Base-by-base conservation (phyloP, 2,113 vertebrate species). In the Bos taurus region DNA sequence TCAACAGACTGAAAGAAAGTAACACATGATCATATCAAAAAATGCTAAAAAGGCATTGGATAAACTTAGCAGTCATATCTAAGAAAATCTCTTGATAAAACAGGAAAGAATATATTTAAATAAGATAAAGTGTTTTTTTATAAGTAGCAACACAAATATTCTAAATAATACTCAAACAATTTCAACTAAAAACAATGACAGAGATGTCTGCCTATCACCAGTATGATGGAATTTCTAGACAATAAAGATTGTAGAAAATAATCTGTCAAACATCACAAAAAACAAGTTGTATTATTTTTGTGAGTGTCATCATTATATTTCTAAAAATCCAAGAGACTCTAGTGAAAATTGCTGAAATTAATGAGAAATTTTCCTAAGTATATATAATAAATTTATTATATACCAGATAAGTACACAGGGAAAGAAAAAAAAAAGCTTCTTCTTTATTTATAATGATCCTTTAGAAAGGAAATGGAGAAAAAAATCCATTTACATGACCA, bases 401-500 rank as follows among this genome's bases (percentile, higher is more conserved):
- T 30, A 56, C 16, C 52, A 92, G 26, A 17, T 48, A 89, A 88
- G 19, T 17, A 92, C 40, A 89, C 17, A 96, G 50, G 13, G 48
- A 0, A 48, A 8, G 7, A 48, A 48, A 40, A 89, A 84, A 81
- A n/a, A 90, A 80, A 26, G 33, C 62, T 78, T 96, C 87, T 54
- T 82, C 74, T 95, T 96, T 60, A 56, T 67, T 90, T 92, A 82
- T 94, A 86, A 78, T 71, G 91, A 86, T 26, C 43, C 57, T 21
- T 96, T 96, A 86, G 15, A 97, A 97, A 56, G 30, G 23, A 97
- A 95, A 92, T 85, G 30, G 28, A 48, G 4, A 33, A 81, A 91
- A 54, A 90, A 87, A 62, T 16, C 28, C 56, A 83, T 94, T 97
- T 46, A 94, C 56, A 88, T 48, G 77, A 95, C 28, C 50, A 78